A percentile compares a stretch with the other conserved stretches of the same genome.
Evolutionary conservation across 2,888 invertebrate species (phyloP).

Genomic region (Lasiommata megera): DNA sequence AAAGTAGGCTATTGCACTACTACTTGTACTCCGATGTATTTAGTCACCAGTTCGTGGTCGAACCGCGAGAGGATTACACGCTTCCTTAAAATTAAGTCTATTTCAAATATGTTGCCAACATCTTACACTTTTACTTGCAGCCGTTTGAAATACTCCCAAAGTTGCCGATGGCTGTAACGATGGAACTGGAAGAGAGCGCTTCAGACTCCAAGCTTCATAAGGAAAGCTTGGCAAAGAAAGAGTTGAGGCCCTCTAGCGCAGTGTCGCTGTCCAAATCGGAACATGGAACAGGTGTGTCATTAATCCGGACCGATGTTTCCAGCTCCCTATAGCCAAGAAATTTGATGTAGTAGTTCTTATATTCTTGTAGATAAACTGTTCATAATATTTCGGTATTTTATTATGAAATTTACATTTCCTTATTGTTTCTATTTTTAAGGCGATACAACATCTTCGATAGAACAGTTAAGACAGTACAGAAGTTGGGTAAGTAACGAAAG

Average conservation of each 20-base stretch:
- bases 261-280: slow-evolving; percentile 71
- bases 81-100: slow-evolving; percentile 36
- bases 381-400: no score
- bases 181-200: slow-evolving; percentile 71
- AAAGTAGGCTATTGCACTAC: slow-evolving; percentile 80
- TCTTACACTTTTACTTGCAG: slow-evolving; percentile 51
- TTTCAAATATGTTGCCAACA: slow-evolving; percentile 44
- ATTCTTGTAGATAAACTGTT: no score
- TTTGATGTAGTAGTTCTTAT: no score
- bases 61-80: slow-evolving; percentile 51
- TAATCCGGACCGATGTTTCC: no score
- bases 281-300: slow-evolving; percentile 62
- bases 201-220: slow-evolving; percentile 75
- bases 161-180: slow-evolving; percentile 72
- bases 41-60: slow-evolving; percentile 57
- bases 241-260: slow-evolving; percentile 67
- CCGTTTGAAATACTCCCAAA: slow-evolving; percentile 41
- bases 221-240: slow-evolving; percentile 66
- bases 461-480: slow-evolving; percentile 71
- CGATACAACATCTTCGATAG: slow-evolving; percentile 58
- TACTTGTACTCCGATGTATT: slow-evolving; percentile 47
- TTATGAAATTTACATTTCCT: background rate
- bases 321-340: no score
- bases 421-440: slow-evolving; percentile 17
- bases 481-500: slow-evolving; percentile 84